Evolutionary conservation across 2,113 vertebrate species (phyloP).

Genomic region (Gnathonemus longibarbis): DNA sequence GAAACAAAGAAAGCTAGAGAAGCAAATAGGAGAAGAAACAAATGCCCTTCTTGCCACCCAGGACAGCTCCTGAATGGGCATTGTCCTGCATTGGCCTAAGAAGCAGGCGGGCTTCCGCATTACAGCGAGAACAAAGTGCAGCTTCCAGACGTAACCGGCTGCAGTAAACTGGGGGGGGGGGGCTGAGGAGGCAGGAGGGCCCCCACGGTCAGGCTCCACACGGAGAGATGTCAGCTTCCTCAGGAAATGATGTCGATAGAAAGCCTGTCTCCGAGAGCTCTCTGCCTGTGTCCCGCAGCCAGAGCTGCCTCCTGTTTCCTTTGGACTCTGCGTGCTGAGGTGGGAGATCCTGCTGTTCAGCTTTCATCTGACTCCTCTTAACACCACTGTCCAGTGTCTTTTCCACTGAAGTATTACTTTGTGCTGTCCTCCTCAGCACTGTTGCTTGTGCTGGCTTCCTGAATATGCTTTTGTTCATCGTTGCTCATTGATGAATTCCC

Average conservation of each 20-base stretch:
- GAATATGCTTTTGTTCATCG: constrained; percentile 61
- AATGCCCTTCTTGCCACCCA: neutral
- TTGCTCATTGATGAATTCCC: constrained; percentile 59
- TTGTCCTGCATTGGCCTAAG: neutral
- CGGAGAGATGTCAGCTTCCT: constrained; percentile 40
- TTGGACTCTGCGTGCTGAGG: constrained; percentile 27
- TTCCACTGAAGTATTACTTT: neutral
- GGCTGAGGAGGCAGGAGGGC: neutral
- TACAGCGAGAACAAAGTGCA: constrained; percentile 12
- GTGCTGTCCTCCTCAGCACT: constrained; percentile 3
- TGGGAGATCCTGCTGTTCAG: neutral
- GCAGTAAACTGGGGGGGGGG: neutral
- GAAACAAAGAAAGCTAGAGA: neutral
- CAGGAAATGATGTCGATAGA: constrained; percentile 46
- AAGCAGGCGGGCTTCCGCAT: neutral
- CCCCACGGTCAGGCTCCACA: neutral
- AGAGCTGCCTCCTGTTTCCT: constrained; percentile 27
- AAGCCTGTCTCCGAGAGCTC: constrained; percentile 31
- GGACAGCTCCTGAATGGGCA: neutral
- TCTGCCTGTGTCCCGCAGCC: constrained; percentile 6
- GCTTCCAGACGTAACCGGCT: neutral
- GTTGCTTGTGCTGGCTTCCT: constrained; percentile 35
- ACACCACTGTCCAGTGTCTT: neutral
- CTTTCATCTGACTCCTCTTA: neutral
- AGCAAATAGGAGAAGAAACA: neutral